Evolutionary conservation across 2,888 invertebrate species (phyloP), one percentile per base, ranked within the genome.

Genomic region (Kryphioiulus occultus): DNA sequence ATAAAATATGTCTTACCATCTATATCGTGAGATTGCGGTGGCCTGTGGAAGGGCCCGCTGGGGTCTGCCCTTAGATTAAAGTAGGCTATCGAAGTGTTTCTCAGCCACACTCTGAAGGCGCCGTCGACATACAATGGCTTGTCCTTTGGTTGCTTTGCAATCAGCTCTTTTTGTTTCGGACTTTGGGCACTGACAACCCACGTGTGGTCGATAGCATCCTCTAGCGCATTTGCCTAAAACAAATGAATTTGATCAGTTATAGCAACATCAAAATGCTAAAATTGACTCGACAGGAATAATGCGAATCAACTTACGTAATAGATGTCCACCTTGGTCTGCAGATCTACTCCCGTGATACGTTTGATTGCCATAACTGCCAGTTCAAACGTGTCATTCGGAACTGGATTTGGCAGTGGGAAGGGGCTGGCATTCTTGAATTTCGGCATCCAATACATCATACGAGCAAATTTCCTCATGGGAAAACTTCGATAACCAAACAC

Each of bases 181-280:
- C 97, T 96, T 92, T 97, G 97, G 0, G 95, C 96, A 91, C 96
- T 97, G 0, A 97, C 95, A 89, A 99, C 95, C 97, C 98, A 99
- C 0, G 98, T 98, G 90, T 97, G 94, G 91, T 98, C 98, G 78
- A 95, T 91, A 0, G 96, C 94, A 90, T 96, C 95, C 90, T 94
- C 93, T 87, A 97, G 93, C 90, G 95, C 95, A 90, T 93, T 92
- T 90, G 95, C 94, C 94, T 95, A 92, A 78, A 91, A 59, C 5
- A 39, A 39, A 39, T 39, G 3, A 39, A 39, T 39, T 39, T 9
- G 39, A 39, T 39, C 3, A 9, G 39, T 39, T 39, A n/a, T n/a
- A n/a, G n/a, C n/a, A n/a, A n/a, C n/a, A 9, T 39, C 39, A 39
- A 39, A 39, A 9, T 39, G 5, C 39, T 39, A 5, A 9, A 5